Evolutionary conservation across 2,888 invertebrate species (phyloP).

Genomic region (Cetonia aurata): DNA sequence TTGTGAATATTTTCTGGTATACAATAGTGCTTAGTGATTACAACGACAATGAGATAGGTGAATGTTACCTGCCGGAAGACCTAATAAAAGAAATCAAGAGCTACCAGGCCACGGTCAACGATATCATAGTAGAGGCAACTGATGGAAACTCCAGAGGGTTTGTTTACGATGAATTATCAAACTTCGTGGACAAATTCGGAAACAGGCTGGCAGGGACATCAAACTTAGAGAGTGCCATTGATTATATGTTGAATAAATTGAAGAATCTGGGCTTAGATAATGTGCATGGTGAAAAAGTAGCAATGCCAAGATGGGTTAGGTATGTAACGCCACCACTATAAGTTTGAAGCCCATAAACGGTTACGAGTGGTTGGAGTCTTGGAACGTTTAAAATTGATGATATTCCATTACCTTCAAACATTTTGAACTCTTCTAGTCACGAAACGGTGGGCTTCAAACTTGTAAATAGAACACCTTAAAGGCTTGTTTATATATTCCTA

Average conservation of each 20-base stretch:
- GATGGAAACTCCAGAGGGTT: conserved; percentile 58
- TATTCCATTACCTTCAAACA: too few relatives aligned
- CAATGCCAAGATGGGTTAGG: conserved; percentile 73
- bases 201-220: conserved; percentile 68
- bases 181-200: conserved; percentile 69
- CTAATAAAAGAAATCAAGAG: conserved; percentile 73
- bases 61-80: conserved; percentile 66
- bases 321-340: conserved; percentile 63
- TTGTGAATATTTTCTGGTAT: neutral
- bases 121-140: conserved; percentile 57
- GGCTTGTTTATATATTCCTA: too few relatives aligned
- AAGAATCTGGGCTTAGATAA: conserved; percentile 70
- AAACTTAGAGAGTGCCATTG: conserved; percentile 70
- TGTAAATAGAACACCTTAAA: too few relatives aligned
- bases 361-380: neutral
- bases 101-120: conserved; percentile 57
- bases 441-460: too few relatives aligned
- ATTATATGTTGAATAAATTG: conserved; percentile 69
- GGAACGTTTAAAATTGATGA: too few relatives aligned
- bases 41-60: conserved; percentile 39
- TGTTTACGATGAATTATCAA: conserved; percentile 64
- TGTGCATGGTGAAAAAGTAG: conserved; percentile 78
- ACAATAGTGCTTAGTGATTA: neutral
- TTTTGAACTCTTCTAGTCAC: too few relatives aligned
- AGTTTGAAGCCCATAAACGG: neutral